Base-by-base conservation (phyloP, 2,797 vertebrate species). In the Channallabes apus region DNA sequence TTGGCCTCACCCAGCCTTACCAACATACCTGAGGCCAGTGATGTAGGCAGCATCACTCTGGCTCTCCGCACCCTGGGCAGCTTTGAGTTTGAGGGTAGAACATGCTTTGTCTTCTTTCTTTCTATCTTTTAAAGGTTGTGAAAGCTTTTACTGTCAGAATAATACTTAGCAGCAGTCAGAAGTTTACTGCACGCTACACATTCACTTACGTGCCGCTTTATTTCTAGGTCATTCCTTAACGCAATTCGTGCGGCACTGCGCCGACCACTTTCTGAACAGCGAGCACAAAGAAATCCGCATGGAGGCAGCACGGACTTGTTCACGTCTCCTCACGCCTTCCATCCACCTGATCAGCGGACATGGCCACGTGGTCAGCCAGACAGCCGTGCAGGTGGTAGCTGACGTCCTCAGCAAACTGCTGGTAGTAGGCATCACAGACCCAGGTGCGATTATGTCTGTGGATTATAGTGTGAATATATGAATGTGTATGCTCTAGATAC, bases 241-340 rank as follows among this genome's bases (percentile, higher is more conserved):
- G 7, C 98, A 99, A 94, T 99, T 99, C 88, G 98, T 99, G 41
- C 97, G 98, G 14, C 98, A 99, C 90, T 99, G 98, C 0, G 98
- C 98, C 0, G 98, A 99, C 90, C 98, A 99, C 91, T 99, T 99
- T 89, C 94, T 99, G 75, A 99, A 98, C 94, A 99, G 98, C 0
- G 98, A 99, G n/a, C 97, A 99, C 94, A 99, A 99, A 93, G 98
- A 99, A 91, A 96, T 99, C 89, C 96, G 98, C 9, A 99, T 99
- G 97, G 98, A 99, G 82, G 98, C 98, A 0, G 97, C 98, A 0
- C 96, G 98, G 51, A 99, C 98, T 14, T 99, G 98, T 92, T 99
- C 98, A 0, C 97, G 97, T 59, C 91, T 99, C 78, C 97, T 99
- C 22, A 99, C 98, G 0, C 98, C 98, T 32, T 99, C 98, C 89